A percentile compares a stretch with the other conserved stretches of the same genome.
Conservation (phyloP, 1,140 invertebrate genomes). For the Agrilus planipennis region DNA sequence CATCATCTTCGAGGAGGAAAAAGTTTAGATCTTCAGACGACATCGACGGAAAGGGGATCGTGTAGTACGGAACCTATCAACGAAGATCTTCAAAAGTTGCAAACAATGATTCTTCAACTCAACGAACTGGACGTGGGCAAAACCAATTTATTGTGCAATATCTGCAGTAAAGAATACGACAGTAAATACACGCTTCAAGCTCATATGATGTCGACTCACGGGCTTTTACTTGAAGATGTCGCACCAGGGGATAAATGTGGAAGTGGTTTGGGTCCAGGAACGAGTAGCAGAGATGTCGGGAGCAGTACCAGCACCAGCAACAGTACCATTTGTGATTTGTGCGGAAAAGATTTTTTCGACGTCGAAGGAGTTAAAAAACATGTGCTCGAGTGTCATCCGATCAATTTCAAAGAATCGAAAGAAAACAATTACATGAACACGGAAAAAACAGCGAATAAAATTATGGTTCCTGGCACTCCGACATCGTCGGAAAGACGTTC, state of each 20-base stretch:
- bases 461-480: slow-evolving; percentile 10
- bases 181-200: slow-evolving; percentile 43
- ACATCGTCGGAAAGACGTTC: slow-evolving; percentile 24
- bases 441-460: slow-evolving; percentile 9
- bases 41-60: slow-evolving; percentile 22
- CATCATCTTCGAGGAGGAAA: slow-evolving; percentile 26
- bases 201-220: slow-evolving; percentile 50
- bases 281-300: slow-evolving; percentile 5
- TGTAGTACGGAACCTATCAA: slow-evolving; percentile 44
- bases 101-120: slow-evolving; percentile 83
- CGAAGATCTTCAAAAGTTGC: slow-evolving; percentile 75
- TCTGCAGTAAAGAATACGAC: slow-evolving; percentile 50
- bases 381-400: slow-evolving; percentile 42
- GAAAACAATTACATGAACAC: slow-evolving; percentile 17
- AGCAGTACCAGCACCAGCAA: slow-evolving; percentile 28
- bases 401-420: slow-evolving; percentile 18
- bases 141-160: slow-evolving; percentile 42
- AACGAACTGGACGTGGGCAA: slow-evolving; percentile 58
- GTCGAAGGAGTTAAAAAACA: slow-evolving; percentile 45
- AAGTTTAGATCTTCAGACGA: slow-evolving; percentile 28
- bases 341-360: slow-evolving; percentile 44
- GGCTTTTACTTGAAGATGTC: slow-evolving; percentile 27
- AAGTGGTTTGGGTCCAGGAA: too few species aligned
- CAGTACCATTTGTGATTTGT: slow-evolving; percentile 39
- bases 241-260: slow-evolving; percentile 25